Percentiles rank a stretch among this genome's conserved stretches.
phyloP scores from a whole-genome alignment of 2,888 invertebrate species.

The Xylocampa areola region DNA sequence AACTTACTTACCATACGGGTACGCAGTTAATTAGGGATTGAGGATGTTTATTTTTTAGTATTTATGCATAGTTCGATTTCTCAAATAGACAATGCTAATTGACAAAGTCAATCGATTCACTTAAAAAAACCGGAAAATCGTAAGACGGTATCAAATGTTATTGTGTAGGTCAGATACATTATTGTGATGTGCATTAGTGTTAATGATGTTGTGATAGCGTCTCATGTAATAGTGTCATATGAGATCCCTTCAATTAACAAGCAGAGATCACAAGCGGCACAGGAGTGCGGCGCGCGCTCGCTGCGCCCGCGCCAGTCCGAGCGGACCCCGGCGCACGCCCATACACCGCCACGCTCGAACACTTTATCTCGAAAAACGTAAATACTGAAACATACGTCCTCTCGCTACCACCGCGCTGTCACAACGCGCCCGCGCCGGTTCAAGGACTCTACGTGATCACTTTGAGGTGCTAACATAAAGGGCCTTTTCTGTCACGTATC shows the following conservation, averaged over 20 bases:
- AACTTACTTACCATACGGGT: no score
- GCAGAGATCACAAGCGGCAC: conserved; percentile 64
- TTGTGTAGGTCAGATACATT: conserved; percentile 32
- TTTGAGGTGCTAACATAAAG: conserved; percentile 80
- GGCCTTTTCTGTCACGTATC: conserved; percentile 78
- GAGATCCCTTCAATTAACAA: conserved; percentile 80
- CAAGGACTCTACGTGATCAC: conserved; percentile 82
- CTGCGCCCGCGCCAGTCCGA: conserved; percentile 71
- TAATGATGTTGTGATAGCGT: conserved; percentile 71
- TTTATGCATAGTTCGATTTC: no score
- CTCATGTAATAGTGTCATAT: conserved; percentile 57
- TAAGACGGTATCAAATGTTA: background rate
- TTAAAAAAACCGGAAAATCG: background rate
- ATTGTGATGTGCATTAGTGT: conserved; percentile 57
- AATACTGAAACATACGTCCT: conserved; percentile 70
- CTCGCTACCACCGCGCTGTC: conserved; percentile 42
- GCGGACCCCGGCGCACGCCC: conserved; percentile 67
- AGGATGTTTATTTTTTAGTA: no score
- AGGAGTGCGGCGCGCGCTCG: conserved; percentile 62
- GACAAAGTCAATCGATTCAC: no score
- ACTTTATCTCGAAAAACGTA: conserved; percentile 50
- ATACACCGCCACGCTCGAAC: conserved; percentile 58
- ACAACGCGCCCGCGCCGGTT: conserved; percentile 63
- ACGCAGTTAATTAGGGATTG: no score
- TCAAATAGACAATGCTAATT: no score